Evolutionary conservation across 2,113 vertebrate species (phyloP).

Genomic region (Canis aureus): DNA sequence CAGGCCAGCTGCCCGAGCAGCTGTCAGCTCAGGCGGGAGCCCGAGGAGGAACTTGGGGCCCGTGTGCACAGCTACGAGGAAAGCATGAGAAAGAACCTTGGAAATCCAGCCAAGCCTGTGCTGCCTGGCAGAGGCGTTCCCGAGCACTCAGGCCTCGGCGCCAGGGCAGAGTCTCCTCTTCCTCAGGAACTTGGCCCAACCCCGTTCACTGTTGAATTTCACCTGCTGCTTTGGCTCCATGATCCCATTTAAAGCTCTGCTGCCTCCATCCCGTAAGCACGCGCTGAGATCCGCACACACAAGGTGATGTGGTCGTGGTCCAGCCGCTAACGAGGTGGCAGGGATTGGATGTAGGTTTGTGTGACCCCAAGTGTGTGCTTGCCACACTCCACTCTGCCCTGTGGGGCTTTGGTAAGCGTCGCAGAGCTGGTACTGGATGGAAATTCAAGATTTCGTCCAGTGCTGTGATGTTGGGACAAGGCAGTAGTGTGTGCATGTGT

Average conservation of each 20-base stretch:
- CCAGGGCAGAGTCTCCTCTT: background rate
- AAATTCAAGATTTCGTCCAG: background rate
- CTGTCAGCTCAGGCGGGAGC: accelerated
- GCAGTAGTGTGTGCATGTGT: background rate
- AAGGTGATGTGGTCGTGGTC: background rate
- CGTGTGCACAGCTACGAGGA: background rate
- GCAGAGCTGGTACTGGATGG: background rate
- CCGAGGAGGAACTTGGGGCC: background rate
- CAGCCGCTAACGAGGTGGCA: background rate
- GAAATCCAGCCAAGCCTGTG: background rate
- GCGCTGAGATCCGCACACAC: accelerated
- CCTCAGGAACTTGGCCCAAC: background rate
- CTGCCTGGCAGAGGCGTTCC: background rate
- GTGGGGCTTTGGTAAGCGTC: background rate
- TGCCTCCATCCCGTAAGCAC: accelerated
- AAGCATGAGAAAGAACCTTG: background rate
- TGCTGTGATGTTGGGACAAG: background rate
- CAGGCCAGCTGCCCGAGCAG: background rate
- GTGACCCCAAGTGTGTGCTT: background rate
- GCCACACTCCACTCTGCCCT: background rate
- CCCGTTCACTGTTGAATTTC: background rate
- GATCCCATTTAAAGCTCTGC: background rate
- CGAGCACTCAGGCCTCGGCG: background rate
- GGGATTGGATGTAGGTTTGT: background rate
- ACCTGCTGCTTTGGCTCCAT: background rate